phyloP scores from a whole-genome alignment of 2,888 invertebrate species.

The Caenorhabditis sulstoni region DNA sequence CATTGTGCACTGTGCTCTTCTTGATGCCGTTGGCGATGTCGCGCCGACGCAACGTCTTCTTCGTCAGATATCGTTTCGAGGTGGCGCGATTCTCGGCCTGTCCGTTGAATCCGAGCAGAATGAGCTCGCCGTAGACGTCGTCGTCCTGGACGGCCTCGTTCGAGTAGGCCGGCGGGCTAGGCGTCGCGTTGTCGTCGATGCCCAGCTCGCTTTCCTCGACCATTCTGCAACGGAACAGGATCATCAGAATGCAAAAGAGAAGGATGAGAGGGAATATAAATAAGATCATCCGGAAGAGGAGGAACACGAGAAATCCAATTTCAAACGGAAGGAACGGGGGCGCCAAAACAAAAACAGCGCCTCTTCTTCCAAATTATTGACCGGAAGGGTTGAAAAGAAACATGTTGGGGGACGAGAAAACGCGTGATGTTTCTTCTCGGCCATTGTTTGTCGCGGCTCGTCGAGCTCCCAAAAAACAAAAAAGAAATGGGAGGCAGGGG shows the following conservation, averaged over 20 bases:
- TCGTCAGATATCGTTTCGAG: slow-evolving; percentile 74
- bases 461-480: background rate
- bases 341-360: no score
- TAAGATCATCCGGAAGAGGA: no score
- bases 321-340: no score
- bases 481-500: slow-evolving; percentile 15
- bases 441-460: background rate
- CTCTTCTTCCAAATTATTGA: no score
- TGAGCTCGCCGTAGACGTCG: slow-evolving; percentile 76
- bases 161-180: slow-evolving; percentile 55
- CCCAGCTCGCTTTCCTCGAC: slow-evolving; percentile 48
- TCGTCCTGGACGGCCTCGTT: slow-evolving; percentile 56
- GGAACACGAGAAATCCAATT: no score
- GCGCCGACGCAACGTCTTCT: slow-evolving; percentile 71
- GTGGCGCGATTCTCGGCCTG: slow-evolving; percentile 65
- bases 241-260: background rate
- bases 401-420: background rate
- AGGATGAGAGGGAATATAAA: background rate
- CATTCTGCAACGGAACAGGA: slow-evolving; percentile 40
- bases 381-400: background rate
- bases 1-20: slow-evolving; percentile 65
- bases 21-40: slow-evolving; percentile 76
- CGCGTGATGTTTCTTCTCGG: background rate
- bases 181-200: slow-evolving; percentile 19
- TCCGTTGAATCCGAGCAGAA: slow-evolving; percentile 76